phyloP scores from a whole-genome alignment of 1,140 invertebrate species.

The Drosophila ficusphila region DNA sequence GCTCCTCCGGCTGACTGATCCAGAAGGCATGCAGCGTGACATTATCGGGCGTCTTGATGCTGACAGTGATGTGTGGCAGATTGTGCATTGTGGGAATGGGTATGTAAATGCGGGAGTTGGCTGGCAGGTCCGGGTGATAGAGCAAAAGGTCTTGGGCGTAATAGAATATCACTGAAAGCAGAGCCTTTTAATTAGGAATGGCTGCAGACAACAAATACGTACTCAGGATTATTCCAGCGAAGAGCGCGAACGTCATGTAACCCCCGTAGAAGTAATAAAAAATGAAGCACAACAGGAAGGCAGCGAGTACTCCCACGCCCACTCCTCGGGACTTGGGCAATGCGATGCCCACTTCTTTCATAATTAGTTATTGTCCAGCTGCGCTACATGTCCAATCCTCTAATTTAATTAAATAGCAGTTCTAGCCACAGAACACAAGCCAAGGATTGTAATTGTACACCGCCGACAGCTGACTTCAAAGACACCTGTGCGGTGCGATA shows the following conservation, averaged over 20 bases:
- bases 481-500: slow-evolving; percentile 23
- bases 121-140: slow-evolving; percentile 95
- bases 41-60: slow-evolving; percentile 90
- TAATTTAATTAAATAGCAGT: slow-evolving; percentile 33
- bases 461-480: slow-evolving; percentile 18
- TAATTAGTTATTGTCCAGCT: slow-evolving; percentile 36
- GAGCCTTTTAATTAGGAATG: not conserved
- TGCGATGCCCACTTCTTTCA: slow-evolving; percentile 76
- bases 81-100: slow-evolving; percentile 92
- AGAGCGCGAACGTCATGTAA: slow-evolving; percentile 88
- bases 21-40: slow-evolving; percentile 94
- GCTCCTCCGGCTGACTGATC: slow-evolving; percentile 90
- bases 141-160: slow-evolving; percentile 93
- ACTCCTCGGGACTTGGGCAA: slow-evolving; percentile 73
- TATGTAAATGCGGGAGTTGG: slow-evolving; percentile 93
- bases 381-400: slow-evolving; percentile 46
- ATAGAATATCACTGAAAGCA: slow-evolving; percentile 90
- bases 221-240: slow-evolving; percentile 89
- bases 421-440: slow-evolving; percentile 5
- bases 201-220: slow-evolving; percentile 60
- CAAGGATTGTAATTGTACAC: slow-evolving; percentile 25
- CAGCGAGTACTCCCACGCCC: slow-evolving; percentile 60
- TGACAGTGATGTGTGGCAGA: slow-evolving; percentile 90
- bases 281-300: slow-evolving; percentile 85
- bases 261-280: slow-evolving; percentile 93